phyloP scores from a whole-genome alignment of 2,113 vertebrate genomes.

The Proteles cristata region DNA sequence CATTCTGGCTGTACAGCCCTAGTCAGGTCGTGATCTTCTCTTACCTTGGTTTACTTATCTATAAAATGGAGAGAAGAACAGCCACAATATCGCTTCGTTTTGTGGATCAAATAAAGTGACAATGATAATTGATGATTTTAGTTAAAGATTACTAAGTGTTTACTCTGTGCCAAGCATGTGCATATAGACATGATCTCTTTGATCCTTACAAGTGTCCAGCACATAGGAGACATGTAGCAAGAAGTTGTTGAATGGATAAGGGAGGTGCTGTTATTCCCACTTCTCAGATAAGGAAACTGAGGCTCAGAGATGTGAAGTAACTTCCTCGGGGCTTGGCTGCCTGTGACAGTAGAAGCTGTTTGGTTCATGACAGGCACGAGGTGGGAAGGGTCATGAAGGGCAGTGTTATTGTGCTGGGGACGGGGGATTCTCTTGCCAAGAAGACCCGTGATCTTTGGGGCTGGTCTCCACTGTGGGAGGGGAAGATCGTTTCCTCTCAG shows the following conservation, averaged over 20 bases:
- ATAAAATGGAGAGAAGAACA: background rate
- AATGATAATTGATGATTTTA: background rate
- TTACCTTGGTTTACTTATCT: background rate
- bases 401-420: background rate
- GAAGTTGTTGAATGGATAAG: background rate
- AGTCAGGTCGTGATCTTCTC: background rate
- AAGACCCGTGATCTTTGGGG: background rate
- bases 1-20: background rate
- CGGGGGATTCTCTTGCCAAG: background rate
- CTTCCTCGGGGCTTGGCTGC: background rate
- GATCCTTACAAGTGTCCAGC: background rate
- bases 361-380: background rate
- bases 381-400: background rate
- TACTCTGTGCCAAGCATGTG: background rate
- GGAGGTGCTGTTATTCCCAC: background rate
- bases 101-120: background rate
- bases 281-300: slow-evolving; percentile 18
- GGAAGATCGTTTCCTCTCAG: background rate
- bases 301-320: background rate
- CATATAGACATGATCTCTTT: background rate
- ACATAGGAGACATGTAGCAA: background rate
- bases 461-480: background rate
- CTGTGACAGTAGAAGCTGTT: background rate
- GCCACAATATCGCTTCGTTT: background rate
- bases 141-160: background rate